Percentiles rank a stretch among this genome's conserved stretches.
Conservation (phyloP, 2,888 invertebrate species). For the Andrena bucephala region DNA sequence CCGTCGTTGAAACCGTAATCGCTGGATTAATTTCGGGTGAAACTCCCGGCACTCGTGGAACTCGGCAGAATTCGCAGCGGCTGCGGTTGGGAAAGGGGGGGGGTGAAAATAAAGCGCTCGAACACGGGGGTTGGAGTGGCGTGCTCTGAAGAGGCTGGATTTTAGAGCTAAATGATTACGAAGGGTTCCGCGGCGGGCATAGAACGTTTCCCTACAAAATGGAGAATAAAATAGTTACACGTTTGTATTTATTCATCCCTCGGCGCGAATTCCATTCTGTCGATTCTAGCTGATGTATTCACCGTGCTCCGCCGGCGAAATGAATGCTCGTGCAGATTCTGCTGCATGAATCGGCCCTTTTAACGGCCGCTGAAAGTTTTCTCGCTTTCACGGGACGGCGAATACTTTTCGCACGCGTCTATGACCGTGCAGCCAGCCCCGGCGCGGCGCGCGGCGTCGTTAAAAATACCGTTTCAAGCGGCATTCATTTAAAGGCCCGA, state of each 20-base stretch:
- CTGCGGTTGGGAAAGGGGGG: not conserved
- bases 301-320: constrained; percentile 50
- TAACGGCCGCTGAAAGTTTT: constrained; percentile 57
- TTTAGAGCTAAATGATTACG: constrained; percentile 62
- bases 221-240: constrained; percentile 62
- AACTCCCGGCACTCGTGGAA: constrained; percentile 52
- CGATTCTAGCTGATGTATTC: constrained; percentile 62
- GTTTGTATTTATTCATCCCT: constrained; percentile 60
- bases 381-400: constrained; percentile 54
- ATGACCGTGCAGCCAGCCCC: constrained; percentile 23
- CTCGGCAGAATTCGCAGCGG: constrained; percentile 35
- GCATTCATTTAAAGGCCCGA: constrained; percentile 52
- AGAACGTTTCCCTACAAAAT: constrained; percentile 50
- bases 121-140: constrained; percentile 29
- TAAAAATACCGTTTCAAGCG: constrained; percentile 54
- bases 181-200: constrained; percentile 29
- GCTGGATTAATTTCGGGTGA: constrained; percentile 53
- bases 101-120: constrained; percentile 10
- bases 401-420: constrained; percentile 56
- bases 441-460: constrained; percentile 38
- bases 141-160: constrained; percentile 46
- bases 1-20: constrained; percentile 41
- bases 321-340: constrained; percentile 62
- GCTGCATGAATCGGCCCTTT: constrained; percentile 60
- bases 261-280: constrained; percentile 53